Conservation (phyloP, 1,140 invertebrate species). For the Zaprionus tsacasi region DNA sequence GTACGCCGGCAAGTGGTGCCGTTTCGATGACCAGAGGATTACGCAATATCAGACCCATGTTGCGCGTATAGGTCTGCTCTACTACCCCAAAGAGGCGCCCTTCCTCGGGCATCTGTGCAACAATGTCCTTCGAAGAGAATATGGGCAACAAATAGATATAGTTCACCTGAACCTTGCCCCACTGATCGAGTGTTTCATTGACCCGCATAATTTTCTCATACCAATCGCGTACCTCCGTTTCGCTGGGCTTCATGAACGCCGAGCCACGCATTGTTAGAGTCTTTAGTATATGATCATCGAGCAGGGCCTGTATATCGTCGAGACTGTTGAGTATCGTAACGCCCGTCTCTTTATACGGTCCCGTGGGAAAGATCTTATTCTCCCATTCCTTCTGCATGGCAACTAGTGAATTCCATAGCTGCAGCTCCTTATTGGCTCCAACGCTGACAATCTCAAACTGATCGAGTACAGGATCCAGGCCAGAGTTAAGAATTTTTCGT, state of each 20-base stretch:
- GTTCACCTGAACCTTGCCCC: constrained; percentile 94
- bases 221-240: constrained; percentile 91
- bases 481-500: constrained; percentile 91
- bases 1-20: constrained; percentile 89
- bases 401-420: constrained; percentile 90
- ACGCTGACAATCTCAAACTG: constrained; percentile 94
- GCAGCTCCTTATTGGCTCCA: constrained; percentile 94
- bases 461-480: constrained; percentile 90
- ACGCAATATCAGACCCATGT: constrained; percentile 90
- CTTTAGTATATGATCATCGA: constrained; percentile 96
- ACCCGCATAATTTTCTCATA: constrained; percentile 92
- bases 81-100: constrained; percentile 91
- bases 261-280: constrained; percentile 95
- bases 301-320: constrained; percentile 93
- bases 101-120: constrained; percentile 96
- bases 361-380: constrained; percentile 89
- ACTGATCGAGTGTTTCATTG: constrained; percentile 93
- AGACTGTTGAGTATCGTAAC: constrained; percentile 91
- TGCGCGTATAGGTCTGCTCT: constrained; percentile 90
- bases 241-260: constrained; percentile 95
- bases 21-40: constrained; percentile 91
- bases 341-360: constrained; percentile 91
- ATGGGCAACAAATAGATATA: constrained; percentile 97
- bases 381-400: constrained; percentile 95
- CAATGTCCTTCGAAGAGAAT: constrained; percentile 97